Evolutionary conservation across 92 coral and sea anemone genomes (phyloP).

Genomic region (Nematostella vectensis): DNA sequence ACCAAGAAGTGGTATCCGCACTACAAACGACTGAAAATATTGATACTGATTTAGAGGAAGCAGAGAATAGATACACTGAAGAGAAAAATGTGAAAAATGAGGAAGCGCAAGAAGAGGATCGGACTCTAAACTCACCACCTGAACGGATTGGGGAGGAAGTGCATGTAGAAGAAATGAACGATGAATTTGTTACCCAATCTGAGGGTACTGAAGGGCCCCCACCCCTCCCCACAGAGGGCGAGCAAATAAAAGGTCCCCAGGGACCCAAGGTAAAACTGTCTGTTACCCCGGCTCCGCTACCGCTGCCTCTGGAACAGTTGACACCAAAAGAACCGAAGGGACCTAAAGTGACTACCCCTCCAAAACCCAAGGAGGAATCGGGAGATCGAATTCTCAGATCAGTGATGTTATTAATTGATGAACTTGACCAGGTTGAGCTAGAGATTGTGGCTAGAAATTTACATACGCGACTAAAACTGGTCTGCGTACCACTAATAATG

Average conservation of each 20-base stretch:
- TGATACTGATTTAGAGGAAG: conserved; percentile 6
- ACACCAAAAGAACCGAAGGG: conserved; percentile 40
- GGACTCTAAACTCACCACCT: background rate
- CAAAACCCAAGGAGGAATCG: conserved; percentile 31
- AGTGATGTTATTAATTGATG: conserved; percentile 74
- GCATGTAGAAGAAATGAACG: conserved; percentile 9
- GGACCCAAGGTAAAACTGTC: conserved; percentile 31
- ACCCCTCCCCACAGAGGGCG: conserved; percentile 5
- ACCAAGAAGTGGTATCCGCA: conserved; percentile 44
- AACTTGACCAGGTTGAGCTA: conserved; percentile 81
- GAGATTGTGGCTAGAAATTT: conserved; percentile 75
- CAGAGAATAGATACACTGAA: conserved; percentile 58
- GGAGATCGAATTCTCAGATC: conserved; percentile 70
- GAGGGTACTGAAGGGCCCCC: background rate
- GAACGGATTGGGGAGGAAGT: background rate
- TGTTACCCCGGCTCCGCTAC: conserved; percentile 68
- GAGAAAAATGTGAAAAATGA: conserved; percentile 26
- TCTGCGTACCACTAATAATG: conserved; percentile 73
- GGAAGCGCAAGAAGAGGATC: background rate
- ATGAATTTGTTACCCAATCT: background rate
- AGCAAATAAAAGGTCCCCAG: conserved; percentile 20
- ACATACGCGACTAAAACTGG: conserved; percentile 66
- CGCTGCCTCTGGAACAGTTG: conserved; percentile 56
- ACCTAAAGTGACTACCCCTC: conserved; percentile 25
- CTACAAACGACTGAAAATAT: conserved; percentile 31